phyloP scores from a whole-genome alignment of 2,888 invertebrate genomes.

The Tachina lurida region DNA sequence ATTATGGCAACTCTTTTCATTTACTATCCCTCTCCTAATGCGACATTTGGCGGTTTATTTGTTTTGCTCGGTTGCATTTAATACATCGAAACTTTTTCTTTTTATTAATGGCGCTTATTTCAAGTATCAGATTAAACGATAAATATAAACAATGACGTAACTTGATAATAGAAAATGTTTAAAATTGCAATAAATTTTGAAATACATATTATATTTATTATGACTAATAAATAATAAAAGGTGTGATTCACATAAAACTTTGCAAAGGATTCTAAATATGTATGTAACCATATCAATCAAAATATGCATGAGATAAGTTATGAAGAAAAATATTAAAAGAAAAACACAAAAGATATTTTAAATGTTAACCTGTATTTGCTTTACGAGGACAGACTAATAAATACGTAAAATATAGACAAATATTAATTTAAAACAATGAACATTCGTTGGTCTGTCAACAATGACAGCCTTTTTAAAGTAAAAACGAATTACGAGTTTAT shows the following conservation, averaged over 20 bases:
- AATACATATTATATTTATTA: constrained; percentile 52
- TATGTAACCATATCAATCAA: not conserved
- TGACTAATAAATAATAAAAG: constrained; percentile 58
- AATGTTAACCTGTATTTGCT: too few species aligned
- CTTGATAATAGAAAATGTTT: constrained; percentile 35
- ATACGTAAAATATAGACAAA: too few species aligned
- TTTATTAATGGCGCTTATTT: constrained; percentile 61
- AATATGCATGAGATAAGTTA: not conserved
- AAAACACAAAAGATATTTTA: too few species aligned
- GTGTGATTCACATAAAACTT: constrained; percentile 55
- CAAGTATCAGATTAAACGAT: constrained; percentile 30
- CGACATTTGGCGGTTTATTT: constrained; percentile 48
- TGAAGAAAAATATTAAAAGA: too few species aligned
- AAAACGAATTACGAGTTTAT: too few species aligned
- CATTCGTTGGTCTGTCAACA: too few species aligned
- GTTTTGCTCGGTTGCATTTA: constrained; percentile 42
- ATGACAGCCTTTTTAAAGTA: too few species aligned
- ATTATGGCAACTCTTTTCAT: constrained; percentile 21
- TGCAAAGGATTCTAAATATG: constrained; percentile 37
- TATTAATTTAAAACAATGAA: too few species aligned
- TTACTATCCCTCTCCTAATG: not conserved
- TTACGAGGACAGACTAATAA: too few species aligned
- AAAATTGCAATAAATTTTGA: constrained; percentile 59
- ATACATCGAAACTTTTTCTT: constrained; percentile 34
- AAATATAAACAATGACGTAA: constrained; percentile 61